Evolutionary conservation across 2,888 invertebrate species (phyloP).

Genomic region (Idaea dimidiata): DNA sequence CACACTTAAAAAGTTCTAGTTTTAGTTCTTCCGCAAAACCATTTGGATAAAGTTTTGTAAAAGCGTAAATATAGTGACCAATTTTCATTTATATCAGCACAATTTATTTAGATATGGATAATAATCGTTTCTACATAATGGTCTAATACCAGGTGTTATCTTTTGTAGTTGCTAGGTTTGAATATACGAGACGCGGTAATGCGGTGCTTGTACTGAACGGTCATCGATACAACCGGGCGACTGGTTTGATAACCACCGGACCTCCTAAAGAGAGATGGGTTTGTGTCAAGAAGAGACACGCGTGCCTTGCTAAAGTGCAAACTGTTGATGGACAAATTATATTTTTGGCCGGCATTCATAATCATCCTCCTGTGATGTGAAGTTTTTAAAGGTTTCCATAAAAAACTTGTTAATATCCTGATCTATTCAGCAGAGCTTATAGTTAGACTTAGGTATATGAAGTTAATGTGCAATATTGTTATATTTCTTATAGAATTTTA

Average conservation of each 20-base stretch:
- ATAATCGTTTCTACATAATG: too few species aligned
- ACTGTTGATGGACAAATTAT: neutral
- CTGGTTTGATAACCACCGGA: slow-evolving; percentile 9
- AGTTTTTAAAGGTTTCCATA: neutral
- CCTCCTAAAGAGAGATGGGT: neutral
- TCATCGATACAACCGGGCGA: slow-evolving; percentile 41
- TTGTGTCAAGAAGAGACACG: neutral
- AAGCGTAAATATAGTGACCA: too few species aligned
- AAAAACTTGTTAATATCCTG: neutral
- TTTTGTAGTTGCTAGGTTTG: neutral
- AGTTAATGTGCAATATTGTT: neutral
- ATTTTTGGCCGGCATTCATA: neutral
- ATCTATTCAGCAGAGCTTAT: neutral
- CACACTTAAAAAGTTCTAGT: neutral
- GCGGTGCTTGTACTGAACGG: slow-evolving; percentile 40
- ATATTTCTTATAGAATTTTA: neutral
- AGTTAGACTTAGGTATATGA: neutral
- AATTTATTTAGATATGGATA: too few species aligned
- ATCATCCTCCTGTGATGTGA: neutral
- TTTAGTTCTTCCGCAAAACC: neutral
- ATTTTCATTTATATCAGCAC: too few species aligned
- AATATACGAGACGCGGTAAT: slow-evolving; percentile 41
- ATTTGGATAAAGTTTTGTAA: too few species aligned
- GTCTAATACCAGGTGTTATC: neutral
- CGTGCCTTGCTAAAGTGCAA: neutral